Percentiles rank a stretch among this genome's conserved stretches.
These are phyloP conservation scores for Drosophila nannoptera DNA, from an alignment of 1,140 invertebrate species.

Conservation along the genomic window DNA sequence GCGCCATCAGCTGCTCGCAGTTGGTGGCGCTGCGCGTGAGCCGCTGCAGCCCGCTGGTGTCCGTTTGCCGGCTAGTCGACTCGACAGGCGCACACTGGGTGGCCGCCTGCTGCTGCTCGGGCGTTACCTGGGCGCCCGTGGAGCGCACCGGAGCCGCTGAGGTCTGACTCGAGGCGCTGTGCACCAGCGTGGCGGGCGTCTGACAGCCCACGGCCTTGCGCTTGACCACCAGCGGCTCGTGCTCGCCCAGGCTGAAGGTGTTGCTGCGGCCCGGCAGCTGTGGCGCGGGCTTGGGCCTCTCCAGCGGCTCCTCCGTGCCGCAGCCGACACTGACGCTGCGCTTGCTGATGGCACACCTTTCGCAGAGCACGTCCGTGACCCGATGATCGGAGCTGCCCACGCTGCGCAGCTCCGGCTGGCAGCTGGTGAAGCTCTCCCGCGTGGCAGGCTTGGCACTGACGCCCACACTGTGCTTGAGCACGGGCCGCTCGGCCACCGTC, in stretches of 20 bases:
- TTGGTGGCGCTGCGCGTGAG: constrained; percentile 48
- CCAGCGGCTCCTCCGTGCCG: constrained; percentile 70
- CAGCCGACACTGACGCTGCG: constrained; percentile 79
- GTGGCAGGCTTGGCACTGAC: constrained; percentile 56
- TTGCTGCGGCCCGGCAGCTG: constrained; percentile 68
- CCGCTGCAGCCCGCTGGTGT: constrained; percentile 59
- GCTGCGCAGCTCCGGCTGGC: constrained; percentile 76
- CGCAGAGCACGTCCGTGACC: constrained; percentile 79
- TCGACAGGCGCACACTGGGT: constrained; percentile 49
- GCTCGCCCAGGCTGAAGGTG: constrained; percentile 72
- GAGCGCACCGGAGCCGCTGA: constrained; percentile 37
- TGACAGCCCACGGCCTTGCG: constrained; percentile 66
- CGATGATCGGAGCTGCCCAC: constrained; percentile 80
- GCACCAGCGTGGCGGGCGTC: constrained; percentile 37
- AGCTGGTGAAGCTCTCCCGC: constrained; percentile 76
- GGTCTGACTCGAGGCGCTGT: constrained; percentile 55
- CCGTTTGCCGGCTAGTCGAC: constrained; percentile 53
- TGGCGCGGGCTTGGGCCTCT: constrained; percentile 45
- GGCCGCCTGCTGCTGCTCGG: constrained; percentile 45
- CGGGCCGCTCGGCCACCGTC: constrained; percentile 61
- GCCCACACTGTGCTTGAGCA: constrained; percentile 52
- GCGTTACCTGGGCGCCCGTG: constrained; percentile 53
- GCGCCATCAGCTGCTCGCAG: constrained; percentile 57
- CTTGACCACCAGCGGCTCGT: constrained; percentile 51
- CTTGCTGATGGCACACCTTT: constrained; percentile 80